Percentiles rank a stretch among this genome's conserved stretches.
phyloP scores from a whole-genome alignment of 2,888 invertebrate species.

The Criorhina ranunculi region DNA sequence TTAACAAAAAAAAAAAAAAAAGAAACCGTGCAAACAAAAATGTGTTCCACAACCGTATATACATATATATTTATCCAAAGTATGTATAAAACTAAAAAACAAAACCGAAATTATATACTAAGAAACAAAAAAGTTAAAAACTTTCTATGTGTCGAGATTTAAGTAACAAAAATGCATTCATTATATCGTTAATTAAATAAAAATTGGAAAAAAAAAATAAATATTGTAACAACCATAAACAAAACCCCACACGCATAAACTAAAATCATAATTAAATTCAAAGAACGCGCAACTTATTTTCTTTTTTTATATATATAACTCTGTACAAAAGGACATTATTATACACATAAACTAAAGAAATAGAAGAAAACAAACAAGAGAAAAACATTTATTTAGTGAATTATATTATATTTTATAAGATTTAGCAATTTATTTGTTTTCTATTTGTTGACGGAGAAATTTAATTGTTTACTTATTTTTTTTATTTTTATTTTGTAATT shows the following conservation, averaged over 20 bases:
- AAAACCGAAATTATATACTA: conserved; percentile 36
- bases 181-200: conserved; percentile 59
- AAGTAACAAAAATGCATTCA: conserved; percentile 57
- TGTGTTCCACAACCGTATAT: conserved; percentile 68
- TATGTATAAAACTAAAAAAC: conserved; percentile 22
- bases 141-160: conserved; percentile 66
- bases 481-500: conserved; percentile 37
- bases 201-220: conserved; percentile 17
- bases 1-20: conserved; percentile 3
- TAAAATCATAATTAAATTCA: conserved; percentile 52
- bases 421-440: conserved; percentile 26
- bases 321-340: conserved; percentile 45
- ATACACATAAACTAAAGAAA: conserved; percentile 22
- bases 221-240: conserved; percentile 50
- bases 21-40: conserved; percentile 58
- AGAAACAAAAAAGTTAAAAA: conserved; percentile 38
- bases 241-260: conserved; percentile 66
- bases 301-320: conserved; percentile 40
- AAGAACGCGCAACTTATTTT: conserved; percentile 65
- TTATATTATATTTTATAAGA: conserved; percentile 61
- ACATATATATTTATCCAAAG: conserved; percentile 50
- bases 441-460: conserved; percentile 53
- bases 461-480: conserved; percentile 53
- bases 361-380: no score
- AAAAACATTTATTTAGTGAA: conserved; percentile 75